A percentile compares a stretch with the other conserved stretches of the same genome.
These are phyloP conservation scores for Ginglymostoma cirratum DNA, from an alignment of 2,113 vertebrate genomes.

Conservation along the genomic window DNA sequence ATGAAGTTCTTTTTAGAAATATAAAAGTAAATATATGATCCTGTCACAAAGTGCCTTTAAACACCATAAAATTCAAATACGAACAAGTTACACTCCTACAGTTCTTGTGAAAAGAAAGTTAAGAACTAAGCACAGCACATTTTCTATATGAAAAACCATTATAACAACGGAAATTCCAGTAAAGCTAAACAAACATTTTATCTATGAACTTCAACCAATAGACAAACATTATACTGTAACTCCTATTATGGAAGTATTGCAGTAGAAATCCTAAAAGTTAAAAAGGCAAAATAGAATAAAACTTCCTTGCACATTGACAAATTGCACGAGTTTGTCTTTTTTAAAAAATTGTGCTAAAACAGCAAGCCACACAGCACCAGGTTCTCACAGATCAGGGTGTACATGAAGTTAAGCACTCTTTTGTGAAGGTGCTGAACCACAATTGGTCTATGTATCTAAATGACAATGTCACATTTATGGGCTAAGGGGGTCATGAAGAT, in stretches of 20 bases:
- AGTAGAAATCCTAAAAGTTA: neutral
- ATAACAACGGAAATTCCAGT: neutral
- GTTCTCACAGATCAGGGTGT: neutral
- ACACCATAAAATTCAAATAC: conserved; percentile 1
- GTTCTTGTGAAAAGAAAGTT: neutral
- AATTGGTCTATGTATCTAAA: neutral
- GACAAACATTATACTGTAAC: neutral
- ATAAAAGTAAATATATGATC: neutral
- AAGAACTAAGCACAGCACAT: neutral
- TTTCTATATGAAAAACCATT: neutral
- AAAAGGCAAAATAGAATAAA: neutral
- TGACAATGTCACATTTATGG: neutral
- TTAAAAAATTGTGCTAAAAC: neutral
- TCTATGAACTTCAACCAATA: neutral
- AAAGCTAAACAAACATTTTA: neutral
- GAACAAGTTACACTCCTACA: neutral
- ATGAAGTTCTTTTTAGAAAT: neutral
- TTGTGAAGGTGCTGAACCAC: neutral
- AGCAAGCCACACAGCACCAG: neutral
- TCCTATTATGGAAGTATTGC: neutral
- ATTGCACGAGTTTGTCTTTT: neutral
- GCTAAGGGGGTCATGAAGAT: too few relatives aligned
- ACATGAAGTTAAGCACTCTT: neutral
- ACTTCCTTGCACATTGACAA: conserved; percentile 5
- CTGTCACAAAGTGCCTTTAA: neutral